Evolutionary conservation across 2,888 invertebrate species (phyloP), one percentile per base, ranked within the genome.

Genomic region (Aspidiotus rigidus): DNA sequence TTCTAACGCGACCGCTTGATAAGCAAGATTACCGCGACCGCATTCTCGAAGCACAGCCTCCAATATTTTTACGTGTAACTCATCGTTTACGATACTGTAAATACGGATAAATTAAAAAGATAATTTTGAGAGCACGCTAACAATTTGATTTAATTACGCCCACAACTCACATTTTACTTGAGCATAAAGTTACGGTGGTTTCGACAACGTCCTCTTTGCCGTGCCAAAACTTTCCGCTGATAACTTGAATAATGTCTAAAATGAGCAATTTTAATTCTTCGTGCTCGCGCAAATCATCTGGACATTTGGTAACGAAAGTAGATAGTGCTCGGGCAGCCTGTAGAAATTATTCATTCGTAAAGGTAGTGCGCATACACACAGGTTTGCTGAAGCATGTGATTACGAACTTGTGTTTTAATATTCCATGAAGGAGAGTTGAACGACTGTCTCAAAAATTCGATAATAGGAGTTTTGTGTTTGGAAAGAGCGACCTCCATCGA

Each of bases 141-240:
- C 49, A 2, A 49, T 11, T 10, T 44, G 49, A 44, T 11, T 10
- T 8, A 11, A 44, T 49, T 11, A 49, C n/a, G 13, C 7, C 10
- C 1, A 10, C 9, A 56, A 9, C 66, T 66, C 13, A 67, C 67
- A 17, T 44, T 60, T 59, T 40, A 7, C 44, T 59, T 6, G 67
- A 42, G 16, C 67, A 67, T 67, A 67, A 44, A 1, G 60, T 60
- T 9, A 60, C 67, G 7, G 44, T 57, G 7, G 59, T 60, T 39
- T 67, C 67, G 39, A 67, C 16, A 13, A 67, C 17, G 15, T 67
- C 67, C 44, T 67, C 67, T 67, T 67, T 67, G 7, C 67, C 67
- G 40, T 67, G 67, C 67, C 67, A 67, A 60, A 67, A 67, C n/a
- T 67, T 67, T 9, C 59, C 67, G 10, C 42, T 44, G n/a, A 67